Percentiles rank a stretch among this genome's conserved stretches.
Evolutionary conservation across 30 jellyfish, hydroid and myxozoan genomes (phyloP).

Genomic region (Catostylus mosaicus): DNA sequence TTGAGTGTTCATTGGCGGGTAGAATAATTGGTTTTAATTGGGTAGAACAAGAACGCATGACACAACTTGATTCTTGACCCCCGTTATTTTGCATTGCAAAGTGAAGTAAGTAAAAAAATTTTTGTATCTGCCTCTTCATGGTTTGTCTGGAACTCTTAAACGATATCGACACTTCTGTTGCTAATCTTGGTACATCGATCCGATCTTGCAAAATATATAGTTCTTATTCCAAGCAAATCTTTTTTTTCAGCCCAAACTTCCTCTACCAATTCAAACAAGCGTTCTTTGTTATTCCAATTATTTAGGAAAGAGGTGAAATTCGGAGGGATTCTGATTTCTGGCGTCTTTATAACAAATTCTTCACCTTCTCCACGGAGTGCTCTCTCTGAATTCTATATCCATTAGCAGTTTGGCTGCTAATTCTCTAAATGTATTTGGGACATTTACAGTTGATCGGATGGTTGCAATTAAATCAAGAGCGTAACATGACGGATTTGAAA

Average conservation of each 20-base stretch:
- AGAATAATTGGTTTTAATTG: constrained; percentile 11
- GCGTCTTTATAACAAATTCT: too few species aligned
- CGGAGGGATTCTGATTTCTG: too few species aligned
- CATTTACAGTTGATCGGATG: too few species aligned
- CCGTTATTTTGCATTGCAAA: constrained; percentile 22
- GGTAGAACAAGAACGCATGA: constrained; percentile 34
- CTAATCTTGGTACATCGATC: not conserved
- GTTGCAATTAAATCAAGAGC: too few species aligned
- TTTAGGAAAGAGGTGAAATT: too few species aligned
- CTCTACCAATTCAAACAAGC: not conserved
- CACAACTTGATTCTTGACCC: constrained; percentile 18
- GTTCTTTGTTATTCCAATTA: too few species aligned
- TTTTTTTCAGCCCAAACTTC: not conserved
- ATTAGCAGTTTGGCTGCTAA: too few species aligned
- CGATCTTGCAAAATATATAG: not conserved
- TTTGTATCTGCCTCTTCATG: constrained; percentile 39
- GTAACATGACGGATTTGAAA: too few species aligned
- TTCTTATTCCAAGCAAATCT: not conserved
- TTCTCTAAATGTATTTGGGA: too few species aligned
- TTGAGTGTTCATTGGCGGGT: constrained; percentile 4
- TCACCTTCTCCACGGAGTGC: too few species aligned
- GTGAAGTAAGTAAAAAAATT: constrained; percentile 24
- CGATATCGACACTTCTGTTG: not conserved
- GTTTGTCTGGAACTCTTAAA: constrained; percentile 11
- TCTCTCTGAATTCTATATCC: too few species aligned